These are phyloP conservation scores for Gonioctena quinquepunctata DNA, from an alignment of 1,140 invertebrate genomes.

Conservation along the genomic window DNA sequence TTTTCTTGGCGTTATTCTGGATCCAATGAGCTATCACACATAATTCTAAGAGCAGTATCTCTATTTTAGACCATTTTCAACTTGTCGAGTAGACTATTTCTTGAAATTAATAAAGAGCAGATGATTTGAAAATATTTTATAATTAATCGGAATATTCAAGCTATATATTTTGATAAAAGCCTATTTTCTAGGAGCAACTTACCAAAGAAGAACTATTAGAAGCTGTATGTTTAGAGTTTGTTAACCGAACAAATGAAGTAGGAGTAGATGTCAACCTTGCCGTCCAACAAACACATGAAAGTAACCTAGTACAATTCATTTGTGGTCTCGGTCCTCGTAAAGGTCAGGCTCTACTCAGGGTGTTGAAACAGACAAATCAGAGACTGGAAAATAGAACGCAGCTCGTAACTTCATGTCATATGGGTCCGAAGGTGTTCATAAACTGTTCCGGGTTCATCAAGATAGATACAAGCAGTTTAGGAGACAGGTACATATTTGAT, in stretches of 20 bases:
- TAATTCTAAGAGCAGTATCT: no score
- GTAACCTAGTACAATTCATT: conserved; percentile 94
- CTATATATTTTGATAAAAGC: no score
- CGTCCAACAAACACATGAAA: conserved; percentile 83
- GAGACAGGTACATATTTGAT: conserved; percentile 70
- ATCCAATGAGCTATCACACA: no score
- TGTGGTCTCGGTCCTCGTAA: conserved; percentile 97
- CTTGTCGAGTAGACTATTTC: no score
- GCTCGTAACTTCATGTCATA: conserved; percentile 90
- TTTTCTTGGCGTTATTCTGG: no score
- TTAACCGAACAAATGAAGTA: conserved; percentile 93
- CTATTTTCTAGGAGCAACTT: no score
- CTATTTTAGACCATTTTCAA: no score
- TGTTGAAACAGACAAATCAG: conserved; percentile 91
- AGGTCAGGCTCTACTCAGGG: conserved; percentile 85
- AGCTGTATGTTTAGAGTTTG: conserved; percentile 88
- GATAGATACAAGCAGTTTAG: conserved; percentile 90
- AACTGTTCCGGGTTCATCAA: conserved; percentile 99
- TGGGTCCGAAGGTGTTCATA: conserved; percentile 98
- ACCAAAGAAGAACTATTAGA: conserved; percentile 84
- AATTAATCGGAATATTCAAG: no score
- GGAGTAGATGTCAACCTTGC: conserved; percentile 98
- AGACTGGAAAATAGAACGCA: conserved; percentile 93
- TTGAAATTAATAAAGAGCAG: no score
- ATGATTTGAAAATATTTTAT: no score